Evolutionary conservation across 1,140 invertebrate genomes (phyloP).

Genomic region (Drosophila guanche): DNA sequence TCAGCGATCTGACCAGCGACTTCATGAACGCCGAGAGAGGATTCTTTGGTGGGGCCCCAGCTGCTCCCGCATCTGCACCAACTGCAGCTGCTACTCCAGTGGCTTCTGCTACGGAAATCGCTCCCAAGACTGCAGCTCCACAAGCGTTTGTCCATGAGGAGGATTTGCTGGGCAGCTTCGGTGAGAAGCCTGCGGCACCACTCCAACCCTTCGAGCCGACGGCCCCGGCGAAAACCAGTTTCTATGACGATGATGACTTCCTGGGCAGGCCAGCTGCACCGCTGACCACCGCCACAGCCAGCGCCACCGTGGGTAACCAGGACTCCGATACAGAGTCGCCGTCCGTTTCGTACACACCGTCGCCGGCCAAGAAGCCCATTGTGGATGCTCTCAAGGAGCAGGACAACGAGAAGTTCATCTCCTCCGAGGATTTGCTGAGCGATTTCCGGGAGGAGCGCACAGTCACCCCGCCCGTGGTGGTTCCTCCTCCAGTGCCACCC

Average conservation of each 20-base stretch:
- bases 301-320: slow-evolving; percentile 23
- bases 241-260: slow-evolving; percentile 55
- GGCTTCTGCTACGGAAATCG: background rate
- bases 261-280: slow-evolving; percentile 41
- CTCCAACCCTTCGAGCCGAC: slow-evolving; percentile 52
- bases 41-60: slow-evolving; percentile 34
- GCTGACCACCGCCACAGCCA: slow-evolving; percentile 17
- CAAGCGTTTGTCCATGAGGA: slow-evolving; percentile 21
- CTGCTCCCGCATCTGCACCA: slow-evolving; percentile 17
- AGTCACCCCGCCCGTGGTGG: slow-evolving; percentile 45
- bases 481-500: slow-evolving; percentile 14
- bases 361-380: slow-evolving; percentile 77
- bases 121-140: slow-evolving; percentile 6
- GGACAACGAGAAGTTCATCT: slow-evolving; percentile 82
- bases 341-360: slow-evolving; percentile 73
- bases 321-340: slow-evolving; percentile 76
- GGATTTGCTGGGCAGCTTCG: slow-evolving; percentile 63
- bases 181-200: slow-evolving; percentile 41
- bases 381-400: slow-evolving; percentile 79
- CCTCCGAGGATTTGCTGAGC: slow-evolving; percentile 77
- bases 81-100: slow-evolving; percentile 3
- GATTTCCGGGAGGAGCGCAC: slow-evolving; percentile 80
- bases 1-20: slow-evolving; percentile 60
- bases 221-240: slow-evolving; percentile 43
- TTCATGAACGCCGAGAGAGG: slow-evolving; percentile 78